A percentile compares a stretch with the other conserved stretches of the same genome.
Evolutionary conservation across 2,888 invertebrate species (phyloP).

Genomic region (Meta bourneti): DNA sequence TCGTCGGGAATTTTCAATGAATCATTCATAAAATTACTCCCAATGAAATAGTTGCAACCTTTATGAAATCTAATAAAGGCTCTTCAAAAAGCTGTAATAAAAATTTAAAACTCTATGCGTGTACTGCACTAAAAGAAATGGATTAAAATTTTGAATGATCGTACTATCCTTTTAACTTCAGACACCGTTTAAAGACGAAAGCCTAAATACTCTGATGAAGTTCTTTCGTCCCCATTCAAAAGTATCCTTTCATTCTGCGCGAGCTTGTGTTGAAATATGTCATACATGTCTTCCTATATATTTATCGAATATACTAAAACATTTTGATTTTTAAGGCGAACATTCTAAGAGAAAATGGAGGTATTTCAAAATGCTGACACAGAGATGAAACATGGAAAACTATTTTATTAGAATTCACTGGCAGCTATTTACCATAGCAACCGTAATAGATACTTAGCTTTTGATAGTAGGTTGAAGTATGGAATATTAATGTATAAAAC

Average conservation of each 20-base stretch:
- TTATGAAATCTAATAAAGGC: too few relatives aligned
- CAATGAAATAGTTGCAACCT: too few relatives aligned
- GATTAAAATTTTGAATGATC: too few relatives aligned
- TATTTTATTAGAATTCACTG: conserved; percentile 70
- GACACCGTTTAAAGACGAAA: too few relatives aligned
- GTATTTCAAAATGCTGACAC: conserved; percentile 32
- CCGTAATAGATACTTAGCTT: conserved; percentile 50
- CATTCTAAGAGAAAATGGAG: neutral
- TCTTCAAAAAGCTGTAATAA: too few relatives aligned
- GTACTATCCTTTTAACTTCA: too few relatives aligned
- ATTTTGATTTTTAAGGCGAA: conserved; percentile 10
- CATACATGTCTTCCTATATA: conserved; percentile 68
- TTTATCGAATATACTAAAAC: conserved; percentile 24
- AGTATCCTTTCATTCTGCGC: conserved; percentile 42
- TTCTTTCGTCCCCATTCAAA: neutral
- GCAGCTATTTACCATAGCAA: conserved; percentile 73
- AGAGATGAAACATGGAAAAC: conserved; percentile 17
- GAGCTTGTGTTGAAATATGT: conserved; percentile 64
- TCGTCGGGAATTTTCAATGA: too few relatives aligned
- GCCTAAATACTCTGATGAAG: too few relatives aligned
- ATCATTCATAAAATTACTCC: too few relatives aligned
- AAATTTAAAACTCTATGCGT: too few relatives aligned
- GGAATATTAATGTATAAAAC: conserved; percentile 10
- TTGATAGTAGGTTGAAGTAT: conserved; percentile 27
- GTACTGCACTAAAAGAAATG: too few relatives aligned